phyloP scores from a whole-genome alignment of 2,797 vertebrate genomes.

The Neosilurus mollespiculum region DNA sequence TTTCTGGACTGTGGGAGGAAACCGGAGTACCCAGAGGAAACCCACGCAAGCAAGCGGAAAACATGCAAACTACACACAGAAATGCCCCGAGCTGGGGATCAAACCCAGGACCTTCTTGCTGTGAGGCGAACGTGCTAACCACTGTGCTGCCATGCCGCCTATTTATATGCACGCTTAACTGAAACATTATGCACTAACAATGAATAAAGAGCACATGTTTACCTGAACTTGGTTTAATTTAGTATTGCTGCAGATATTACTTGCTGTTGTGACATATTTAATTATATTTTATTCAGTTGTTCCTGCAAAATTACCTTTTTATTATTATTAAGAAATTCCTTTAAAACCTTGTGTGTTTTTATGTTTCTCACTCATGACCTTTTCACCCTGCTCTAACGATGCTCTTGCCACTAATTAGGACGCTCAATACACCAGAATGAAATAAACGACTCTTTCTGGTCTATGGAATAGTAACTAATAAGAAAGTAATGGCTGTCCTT shows the following conservation, averaged over 20 bases:
- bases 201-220: neutral
- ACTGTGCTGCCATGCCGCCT: no score
- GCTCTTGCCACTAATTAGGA: slow-evolving; percentile 28
- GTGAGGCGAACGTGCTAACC: no score
- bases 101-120: no score
- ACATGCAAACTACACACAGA: no score
- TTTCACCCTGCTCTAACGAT: neutral
- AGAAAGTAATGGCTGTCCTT: slow-evolving; percentile 34
- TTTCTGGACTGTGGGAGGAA: no score
- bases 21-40: no score
- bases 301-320: neutral
- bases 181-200: neutral
- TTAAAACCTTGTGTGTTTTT: neutral
- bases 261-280: neutral
- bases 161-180: neutral
- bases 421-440: slow-evolving; percentile 22
- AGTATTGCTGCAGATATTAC: neutral
- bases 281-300: neutral
- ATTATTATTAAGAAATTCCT: neutral
- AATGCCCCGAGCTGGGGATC: no score
- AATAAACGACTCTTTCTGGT: slow-evolving; percentile 24
- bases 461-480: slow-evolving; percentile 32
- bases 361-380: slow-evolving; percentile 6
- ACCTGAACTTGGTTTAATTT: neutral
- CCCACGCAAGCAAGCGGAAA: no score